These are phyloP conservation scores for Cheilosia variabilis DNA, from an alignment of 2,888 invertebrate genomes.

Conservation along the genomic window DNA sequence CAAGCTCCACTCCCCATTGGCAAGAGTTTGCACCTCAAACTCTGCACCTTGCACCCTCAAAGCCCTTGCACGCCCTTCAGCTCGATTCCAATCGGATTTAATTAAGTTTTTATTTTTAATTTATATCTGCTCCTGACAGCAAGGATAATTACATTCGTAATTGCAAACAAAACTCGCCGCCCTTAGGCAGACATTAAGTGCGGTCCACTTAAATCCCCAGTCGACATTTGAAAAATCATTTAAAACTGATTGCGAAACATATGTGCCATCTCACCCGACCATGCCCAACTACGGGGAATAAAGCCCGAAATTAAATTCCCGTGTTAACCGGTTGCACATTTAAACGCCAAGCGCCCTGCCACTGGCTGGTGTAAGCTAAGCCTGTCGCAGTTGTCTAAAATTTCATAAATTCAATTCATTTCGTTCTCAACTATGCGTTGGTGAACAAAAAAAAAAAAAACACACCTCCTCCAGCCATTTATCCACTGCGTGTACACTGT, in stretches of 20 bases:
- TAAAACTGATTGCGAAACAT: conserved; percentile 71
- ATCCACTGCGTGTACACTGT: conserved; percentile 8
- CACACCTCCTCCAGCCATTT: not conserved
- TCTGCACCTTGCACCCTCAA: not conserved
- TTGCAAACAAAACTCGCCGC: conserved; percentile 52
- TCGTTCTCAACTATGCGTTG: conserved; percentile 40
- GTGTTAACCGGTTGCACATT: conserved; percentile 59
- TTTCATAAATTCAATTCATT: conserved; percentile 69
- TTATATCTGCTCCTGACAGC: conserved; percentile 67
- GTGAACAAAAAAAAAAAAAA: conserved; percentile 5
- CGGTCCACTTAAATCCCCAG: conserved; percentile 43
- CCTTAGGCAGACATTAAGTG: conserved; percentile 29
- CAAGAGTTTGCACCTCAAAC: not conserved
- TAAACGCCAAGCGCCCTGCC: conserved; percentile 31
- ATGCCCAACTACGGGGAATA: conserved; percentile 17
- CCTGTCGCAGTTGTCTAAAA: conserved; percentile 23
- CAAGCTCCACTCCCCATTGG: too few species aligned
- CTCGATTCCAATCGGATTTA: conserved; percentile 40
- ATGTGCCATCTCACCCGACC: conserved; percentile 11
- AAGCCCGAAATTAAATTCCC: conserved; percentile 48
- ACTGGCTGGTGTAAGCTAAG: not conserved
- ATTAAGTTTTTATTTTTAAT: conserved; percentile 64
- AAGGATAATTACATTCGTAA: conserved; percentile 66
- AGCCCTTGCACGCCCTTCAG: conserved; percentile 27
- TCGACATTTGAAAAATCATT: conserved; percentile 67